phyloP scores from a whole-genome alignment of 2,797 vertebrate genomes.

The Odontamblyopus lacepedii region DNA sequence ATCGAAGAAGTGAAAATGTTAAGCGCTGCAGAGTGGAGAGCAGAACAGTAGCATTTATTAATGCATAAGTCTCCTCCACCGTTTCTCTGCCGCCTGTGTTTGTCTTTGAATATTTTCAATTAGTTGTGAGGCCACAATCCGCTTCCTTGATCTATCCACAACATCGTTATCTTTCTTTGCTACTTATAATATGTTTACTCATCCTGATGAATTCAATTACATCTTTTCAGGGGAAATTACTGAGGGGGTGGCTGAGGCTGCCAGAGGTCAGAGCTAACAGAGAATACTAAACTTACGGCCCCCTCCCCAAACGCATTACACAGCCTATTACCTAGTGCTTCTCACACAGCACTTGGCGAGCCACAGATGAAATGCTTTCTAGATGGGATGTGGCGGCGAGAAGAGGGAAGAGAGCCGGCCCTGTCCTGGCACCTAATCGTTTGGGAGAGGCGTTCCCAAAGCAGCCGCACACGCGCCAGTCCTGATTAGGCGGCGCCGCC shows the following conservation, averaged over 20 bases:
- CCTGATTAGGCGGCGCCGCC: conserved; percentile 65
- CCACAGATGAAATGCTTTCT: conserved; percentile 80
- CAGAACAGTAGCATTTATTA: conserved; percentile 8
- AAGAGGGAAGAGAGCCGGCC: conserved; percentile 69
- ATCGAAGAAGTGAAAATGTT: conserved; percentile 14
- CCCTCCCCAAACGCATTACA: conserved; percentile 73
- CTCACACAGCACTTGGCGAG: conserved; percentile 58
- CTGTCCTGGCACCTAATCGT: conserved; percentile 75
- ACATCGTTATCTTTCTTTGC: conserved; percentile 72
- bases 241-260: conserved; percentile 63
- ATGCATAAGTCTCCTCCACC: conserved; percentile 26
- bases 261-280: conserved; percentile 73
- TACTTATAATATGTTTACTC: conserved; percentile 78
- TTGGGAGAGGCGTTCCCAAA: conserved; percentile 71
- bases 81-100: conserved; percentile 50
- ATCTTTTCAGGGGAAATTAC: conserved; percentile 76
- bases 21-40: conserved; percentile 5
- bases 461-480: conserved; percentile 67
- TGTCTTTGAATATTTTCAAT: conserved; percentile 73
- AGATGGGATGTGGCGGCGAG: conserved; percentile 78
- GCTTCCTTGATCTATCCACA: conserved; percentile 69
- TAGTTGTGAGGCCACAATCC: conserved; percentile 61
- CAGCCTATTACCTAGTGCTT: conserved; percentile 77
- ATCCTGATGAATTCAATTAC: conserved; percentile 81
- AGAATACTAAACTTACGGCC: conserved; percentile 74